Base-by-base conservation (phyloP, 2,797 vertebrate species). In the Aulostomus chinensis region DNA sequence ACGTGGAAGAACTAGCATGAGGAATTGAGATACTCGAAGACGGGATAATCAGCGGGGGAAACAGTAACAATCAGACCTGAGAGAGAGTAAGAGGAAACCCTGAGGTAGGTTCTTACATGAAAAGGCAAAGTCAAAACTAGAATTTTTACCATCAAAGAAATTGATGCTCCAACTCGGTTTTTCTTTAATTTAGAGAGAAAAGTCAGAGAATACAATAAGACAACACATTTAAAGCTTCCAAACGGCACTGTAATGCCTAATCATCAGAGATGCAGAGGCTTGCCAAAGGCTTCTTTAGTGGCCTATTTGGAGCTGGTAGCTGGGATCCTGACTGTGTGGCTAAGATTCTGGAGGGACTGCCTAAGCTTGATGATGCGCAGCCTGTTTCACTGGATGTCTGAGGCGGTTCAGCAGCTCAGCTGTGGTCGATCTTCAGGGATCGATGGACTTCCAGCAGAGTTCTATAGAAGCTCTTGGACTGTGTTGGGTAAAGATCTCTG, bases 401-500 rank as follows among this genome's bases (percentile, higher is more conserved):
- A 11, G 14, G 34, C 54, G 7, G 42, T 47, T 4, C 26, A 29
- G 7, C 43, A 58, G 34, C n/a, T 47, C 16, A 16, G 21, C 6
- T 21, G 22, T 28, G 41, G 12, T 17, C 11, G n/a, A 5, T 24
- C 35, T 7, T 24, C 35, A n/a, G 34, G 47, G 3, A 12, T 38
- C 21, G 21, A 55, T 20, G 21, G 52, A 12, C 40, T 46, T 9
- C 33, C 31, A 1, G n/a, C 8, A 10, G 28, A 47, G 18, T 32
- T 32, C 18, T 46, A 46, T 14, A 32, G 32, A 12, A 13, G 11
- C 2, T 32, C 33, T n/a, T 47, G 42, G 35, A 9, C 9, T 14
- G 8, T 32, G 12, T n/a, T 39, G 28, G 35, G 43, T 4, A 14
- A 12, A n/a, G 54, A 58, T 16, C 22, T 58, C 4, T 25, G n/a